These are phyloP conservation scores for Trachemys scripta DNA, from an alignment of 2,113 vertebrate species.

Conservation along the genomic window DNA sequence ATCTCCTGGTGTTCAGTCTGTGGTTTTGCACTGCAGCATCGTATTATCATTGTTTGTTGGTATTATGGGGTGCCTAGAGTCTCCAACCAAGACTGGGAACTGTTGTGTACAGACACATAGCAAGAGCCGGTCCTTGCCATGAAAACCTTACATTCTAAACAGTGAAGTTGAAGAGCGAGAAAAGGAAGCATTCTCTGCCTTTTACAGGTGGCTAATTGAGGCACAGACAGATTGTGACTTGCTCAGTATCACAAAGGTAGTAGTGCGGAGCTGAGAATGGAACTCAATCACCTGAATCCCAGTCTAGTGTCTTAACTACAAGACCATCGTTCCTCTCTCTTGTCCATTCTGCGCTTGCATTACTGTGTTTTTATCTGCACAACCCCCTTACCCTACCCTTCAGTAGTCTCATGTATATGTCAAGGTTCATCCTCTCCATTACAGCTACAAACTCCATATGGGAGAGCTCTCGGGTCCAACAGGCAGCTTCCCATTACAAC, in stretches of 20 bases:
- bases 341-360: neutral
- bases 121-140: neutral
- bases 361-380: rapidly evolving
- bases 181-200: neutral
- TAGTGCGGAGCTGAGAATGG: neutral
- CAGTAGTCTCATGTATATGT: rapidly evolving
- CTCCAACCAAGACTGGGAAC: neutral
- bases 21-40: neutral
- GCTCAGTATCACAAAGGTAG: neutral
- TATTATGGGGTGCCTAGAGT: neutral
- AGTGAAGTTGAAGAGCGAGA: neutral
- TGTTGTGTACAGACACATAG: rapidly evolving
- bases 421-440: neutral
- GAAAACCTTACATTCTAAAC: neutral
- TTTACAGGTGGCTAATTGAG: neutral
- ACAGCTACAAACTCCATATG: neutral
- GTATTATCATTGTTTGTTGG: neutral
- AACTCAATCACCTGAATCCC: neutral
- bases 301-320: neutral
- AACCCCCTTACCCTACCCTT: neutral
- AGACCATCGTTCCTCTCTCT: neutral
- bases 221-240: neutral
- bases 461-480: neutral
- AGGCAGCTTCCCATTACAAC: neutral
- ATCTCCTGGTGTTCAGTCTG: rapidly evolving